Evolutionary conservation across 1,140 invertebrate genomes (phyloP), one percentile per base, ranked within the genome.

Genomic region (Pseudomyrmex gracilis): DNA sequence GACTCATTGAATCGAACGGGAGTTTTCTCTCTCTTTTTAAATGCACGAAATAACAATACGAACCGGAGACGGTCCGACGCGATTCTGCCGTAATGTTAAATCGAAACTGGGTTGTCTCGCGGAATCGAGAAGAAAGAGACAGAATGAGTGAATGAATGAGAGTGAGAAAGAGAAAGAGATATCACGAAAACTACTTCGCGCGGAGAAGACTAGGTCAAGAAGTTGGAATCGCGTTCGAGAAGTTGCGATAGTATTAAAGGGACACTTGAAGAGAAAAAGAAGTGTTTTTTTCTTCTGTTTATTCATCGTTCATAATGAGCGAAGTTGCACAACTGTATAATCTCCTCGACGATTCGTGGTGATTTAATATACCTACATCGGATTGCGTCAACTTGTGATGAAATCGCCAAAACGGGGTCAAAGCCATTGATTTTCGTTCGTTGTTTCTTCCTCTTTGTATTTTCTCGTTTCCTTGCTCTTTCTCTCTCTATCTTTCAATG

Each of bases 321-420:
- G n/a, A 83, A 83, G 73, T 76, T 66, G 51, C 51, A n/a, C 34
- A 49, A 83, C 47, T 77, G 49, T 77, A 57, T 64, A 64, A 66
- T 66, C 45, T n/a, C 24, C 61, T 17, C 71, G 22, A 64, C 71
- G 22, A 66, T 67, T 83, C 61, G 73, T 45, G n/a, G 20, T 7
- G 49, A 45, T 34, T 73, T 73, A 57, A 76, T 83, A 53, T 64
- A 55, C 61, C 34, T 57, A 55, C 53, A 55, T 13, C 20, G 66
- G 10, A 34, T 51, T 13, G 66, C 66, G 22, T 8, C 49, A 51
- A 51, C 13, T 51, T 45, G 58, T 22, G 47, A 61, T 61, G n/a
- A 45, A 61, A 61, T 74, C 47, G 34, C 20, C 9, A 60, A 51
- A 76, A 4, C 20, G 20, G 10, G 4, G 17, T 12, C 60, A 10